Evolutionary conservation across 2,113 vertebrate species (phyloP), one percentile per base, ranked within the genome.

Genomic region (Leucoraja erinaceus): DNA sequence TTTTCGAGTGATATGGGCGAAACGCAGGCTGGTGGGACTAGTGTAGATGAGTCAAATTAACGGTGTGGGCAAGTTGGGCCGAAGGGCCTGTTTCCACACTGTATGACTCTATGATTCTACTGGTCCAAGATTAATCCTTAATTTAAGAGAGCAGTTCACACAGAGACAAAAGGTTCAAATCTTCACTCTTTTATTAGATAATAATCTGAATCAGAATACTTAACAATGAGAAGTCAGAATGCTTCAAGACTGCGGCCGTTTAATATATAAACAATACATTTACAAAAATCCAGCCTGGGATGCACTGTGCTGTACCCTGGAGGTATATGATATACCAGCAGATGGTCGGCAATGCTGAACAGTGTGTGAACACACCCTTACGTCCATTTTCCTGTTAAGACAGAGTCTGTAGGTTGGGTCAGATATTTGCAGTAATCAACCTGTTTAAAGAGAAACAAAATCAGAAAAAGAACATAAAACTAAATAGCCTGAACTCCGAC

Each of bases 381-480:
- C 4, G 16, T 72, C 90, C 90, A 92, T 79, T 79, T 94, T 33
- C 94, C 81, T 20, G 72, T 38, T 28, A 33, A 12, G 8, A 74
- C 16, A 25, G 94, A 93, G 20, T 68, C 66, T 28, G 74, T 28
- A 9, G 76, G 22, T 59, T 61, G 56, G 9, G 38, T 2, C 38
- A 94, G 77, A 22, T 93, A 94, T 79, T 93, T 93, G 92, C 94
- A 94, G 86, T 93, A 92, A 1, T 59, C 78, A 63, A 86, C 61
- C 94, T 94, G 18, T 3, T 61, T 2, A 22, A 16, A 79, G 61
- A 78, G 11, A 75, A 54, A 61, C 33, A 16, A 38, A 28, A 28
- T 11, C 16, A 3, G 4, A 90, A 61, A 61, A 18, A 61, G 66
- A 90, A n/a, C 38, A 28, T 68, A n/a, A 33, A 7, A 68, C 2